Base-by-base conservation (phyloP, 2,888 invertebrate genomes). In the Drosophila lutescens region DNA sequence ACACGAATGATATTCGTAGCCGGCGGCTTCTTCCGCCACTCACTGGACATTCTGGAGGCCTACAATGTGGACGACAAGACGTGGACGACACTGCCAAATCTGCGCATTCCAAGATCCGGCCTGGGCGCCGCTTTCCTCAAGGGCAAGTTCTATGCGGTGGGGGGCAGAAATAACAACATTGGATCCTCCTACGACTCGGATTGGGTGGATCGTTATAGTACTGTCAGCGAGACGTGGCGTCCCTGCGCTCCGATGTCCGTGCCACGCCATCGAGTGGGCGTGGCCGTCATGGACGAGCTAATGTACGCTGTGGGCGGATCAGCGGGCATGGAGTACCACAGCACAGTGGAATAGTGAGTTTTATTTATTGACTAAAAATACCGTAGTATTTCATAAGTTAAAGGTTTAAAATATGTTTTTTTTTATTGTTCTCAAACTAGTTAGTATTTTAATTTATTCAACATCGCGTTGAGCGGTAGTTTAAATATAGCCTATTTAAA, bases 281-380 rank as follows among this genome's bases (percentile, higher is more conserved):
- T 98, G 5, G 97, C 97, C n/a, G 97, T 98, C 10, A 96, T 98
- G 95, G 98, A 98, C 89, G 97, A 97, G 26, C 93, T 97, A 74
- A 93, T 98, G 62, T 98, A 98, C 90, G 98, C 98, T 4, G 97
- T 98, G 0, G 98, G 98, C 0, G 98, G 98, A 0, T 97, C 97
- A 4, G 96, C 97, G 8, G 97, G 96, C 20, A 94, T 95, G 5
- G 96, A 95, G 84, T 97, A 97, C 91, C 98, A 98, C 89, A 96
- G 95, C 90, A 95, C 96, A 66, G 98, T 98, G 3, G 98, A 98
- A 94, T 97, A 95, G 97, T 97, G 90, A 93, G 94, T 78, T 50
- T 41, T 17, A 3, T 13, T 23, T 4, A 6, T 47, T 10, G 5
- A 10, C 15, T 43, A 12, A 1, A 4, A 41, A 41, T 2, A 41